Percentiles rank a stretch among this genome's conserved stretches.
These are phyloP conservation scores for Aptenodytes forsteri DNA, from an alignment of 2,113 vertebrate genomes.

Conservation along the genomic window DNA sequence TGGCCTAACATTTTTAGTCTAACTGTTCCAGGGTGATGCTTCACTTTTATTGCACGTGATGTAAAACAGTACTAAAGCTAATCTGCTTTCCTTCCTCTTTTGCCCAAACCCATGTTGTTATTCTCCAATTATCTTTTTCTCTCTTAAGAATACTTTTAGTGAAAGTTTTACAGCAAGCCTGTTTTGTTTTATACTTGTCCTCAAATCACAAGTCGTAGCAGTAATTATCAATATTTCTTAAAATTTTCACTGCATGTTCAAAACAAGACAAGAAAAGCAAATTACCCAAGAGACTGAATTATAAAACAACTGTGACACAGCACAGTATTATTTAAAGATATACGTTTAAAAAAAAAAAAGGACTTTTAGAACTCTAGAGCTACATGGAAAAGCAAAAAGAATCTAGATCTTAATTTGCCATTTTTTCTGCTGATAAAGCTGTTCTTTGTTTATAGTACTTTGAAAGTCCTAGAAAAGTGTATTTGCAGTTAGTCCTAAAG, in stretches of 20 bases:
- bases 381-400: neutral
- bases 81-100: neutral
- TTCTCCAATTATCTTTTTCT: neutral
- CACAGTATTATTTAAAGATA: neutral
- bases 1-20: neutral
- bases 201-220: neutral
- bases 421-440: neutral
- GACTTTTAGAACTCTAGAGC: neutral
- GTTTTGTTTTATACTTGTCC: neutral
- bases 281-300: neutral
- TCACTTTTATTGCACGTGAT: neutral
- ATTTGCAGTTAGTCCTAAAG: neutral
- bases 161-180: neutral
- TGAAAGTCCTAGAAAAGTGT: neutral
- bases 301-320: neutral
- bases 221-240: neutral
- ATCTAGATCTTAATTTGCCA: neutral
- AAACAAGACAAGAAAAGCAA: neutral
- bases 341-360: neutral
- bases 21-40: neutral
- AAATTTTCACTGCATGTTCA: neutral
- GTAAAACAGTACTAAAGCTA: neutral
- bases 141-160: neutral
- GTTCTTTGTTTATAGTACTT: neutral
- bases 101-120: neutral